These are phyloP conservation scores for Tiliacea citrago DNA, from an alignment of 2,888 invertebrate species.

Conservation along the genomic window DNA sequence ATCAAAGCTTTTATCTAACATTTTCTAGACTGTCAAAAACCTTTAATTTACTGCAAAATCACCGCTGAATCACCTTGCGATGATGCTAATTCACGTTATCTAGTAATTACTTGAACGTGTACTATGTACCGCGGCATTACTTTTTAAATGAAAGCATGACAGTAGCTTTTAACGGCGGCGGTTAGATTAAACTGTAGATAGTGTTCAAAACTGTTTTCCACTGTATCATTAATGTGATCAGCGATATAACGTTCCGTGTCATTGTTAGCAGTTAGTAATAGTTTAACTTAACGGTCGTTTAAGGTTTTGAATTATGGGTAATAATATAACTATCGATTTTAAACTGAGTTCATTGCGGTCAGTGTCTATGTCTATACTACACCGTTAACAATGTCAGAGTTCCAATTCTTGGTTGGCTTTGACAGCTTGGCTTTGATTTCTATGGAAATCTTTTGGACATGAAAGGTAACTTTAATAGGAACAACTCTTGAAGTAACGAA, in stretches of 20 bases:
- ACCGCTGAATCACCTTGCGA: conserved; percentile 4
- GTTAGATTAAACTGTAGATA: conserved; percentile 57
- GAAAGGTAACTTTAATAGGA: background rate
- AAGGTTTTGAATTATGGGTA: conserved; percentile 5
- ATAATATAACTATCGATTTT: conserved; percentile 16
- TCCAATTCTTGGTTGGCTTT: too few relatives aligned
- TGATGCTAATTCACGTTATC: background rate
- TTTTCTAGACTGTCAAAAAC: background rate
- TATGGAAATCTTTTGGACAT: background rate
- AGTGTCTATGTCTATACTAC: background rate
- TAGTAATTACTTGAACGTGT: conserved; percentile 4
- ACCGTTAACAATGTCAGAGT: background rate
- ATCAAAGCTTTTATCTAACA: too few relatives aligned
- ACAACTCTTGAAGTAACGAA: too few relatives aligned
- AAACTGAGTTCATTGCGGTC: conserved; percentile 20
- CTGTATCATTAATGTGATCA: conserved; percentile 31
- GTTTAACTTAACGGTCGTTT: conserved; percentile 29
- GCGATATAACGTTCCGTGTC: conserved; percentile 30
- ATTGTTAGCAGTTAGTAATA: conserved; percentile 46
- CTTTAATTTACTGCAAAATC: background rate
- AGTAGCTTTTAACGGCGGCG: conserved; percentile 68
- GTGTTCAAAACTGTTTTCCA: conserved; percentile 29
- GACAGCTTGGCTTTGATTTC: background rate
- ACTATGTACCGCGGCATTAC: conserved; percentile 33
- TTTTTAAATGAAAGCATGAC: conserved; percentile 52